A percentile compares a stretch with the other conserved stretches of the same genome.
These are phyloP conservation scores for Sorex maritimensis DNA, from an alignment of 2,797 vertebrate genomes.

Conservation along the genomic window DNA sequence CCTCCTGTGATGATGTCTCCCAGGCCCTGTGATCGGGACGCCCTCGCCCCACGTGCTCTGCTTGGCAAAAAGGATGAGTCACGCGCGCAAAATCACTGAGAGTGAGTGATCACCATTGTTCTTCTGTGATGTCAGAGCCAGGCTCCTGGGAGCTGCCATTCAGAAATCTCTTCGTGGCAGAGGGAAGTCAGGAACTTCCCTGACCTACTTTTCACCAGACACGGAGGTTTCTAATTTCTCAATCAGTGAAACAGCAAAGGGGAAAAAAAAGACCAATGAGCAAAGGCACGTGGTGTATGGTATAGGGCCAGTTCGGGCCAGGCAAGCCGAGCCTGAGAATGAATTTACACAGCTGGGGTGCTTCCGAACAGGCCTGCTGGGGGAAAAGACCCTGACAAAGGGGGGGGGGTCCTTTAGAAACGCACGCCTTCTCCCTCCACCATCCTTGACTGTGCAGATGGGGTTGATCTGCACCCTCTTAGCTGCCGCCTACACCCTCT, in stretches of 20 bases:
- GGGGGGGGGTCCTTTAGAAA: background rate
- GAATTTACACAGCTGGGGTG: slow-evolving; percentile 52
- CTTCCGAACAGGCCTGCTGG: slow-evolving; percentile 55
- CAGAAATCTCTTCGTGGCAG: slow-evolving; percentile 84
- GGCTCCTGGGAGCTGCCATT: slow-evolving; percentile 76
- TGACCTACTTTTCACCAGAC: slow-evolving; percentile 77
- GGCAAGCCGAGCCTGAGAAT: background rate
- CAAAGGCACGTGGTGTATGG: slow-evolving; percentile 58
- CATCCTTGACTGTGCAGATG: background rate
- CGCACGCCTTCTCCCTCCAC: background rate
- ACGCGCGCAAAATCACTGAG: slow-evolving; percentile 49
- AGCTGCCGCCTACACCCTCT: background rate
- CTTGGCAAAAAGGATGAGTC: slow-evolving; percentile 78
- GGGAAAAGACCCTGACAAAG: slow-evolving; percentile 58
- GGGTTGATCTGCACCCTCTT: background rate
- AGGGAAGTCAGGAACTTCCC: slow-evolving; percentile 82
- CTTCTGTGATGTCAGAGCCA: slow-evolving; percentile 76
- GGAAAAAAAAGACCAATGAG: slow-evolving; percentile 57
- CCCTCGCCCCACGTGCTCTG: background rate
- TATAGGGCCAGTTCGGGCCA: slow-evolving; percentile 26
- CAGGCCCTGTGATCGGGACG: slow-evolving; percentile 7
- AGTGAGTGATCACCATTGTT: slow-evolving; percentile 69
- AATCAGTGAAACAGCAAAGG: slow-evolving; percentile 83
- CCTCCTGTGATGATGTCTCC: too few relatives aligned
- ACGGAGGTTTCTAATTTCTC: slow-evolving; percentile 76